Base-by-base conservation (phyloP, 2,113 vertebrate genomes). In the Ceuthmochares aereus region DNA sequence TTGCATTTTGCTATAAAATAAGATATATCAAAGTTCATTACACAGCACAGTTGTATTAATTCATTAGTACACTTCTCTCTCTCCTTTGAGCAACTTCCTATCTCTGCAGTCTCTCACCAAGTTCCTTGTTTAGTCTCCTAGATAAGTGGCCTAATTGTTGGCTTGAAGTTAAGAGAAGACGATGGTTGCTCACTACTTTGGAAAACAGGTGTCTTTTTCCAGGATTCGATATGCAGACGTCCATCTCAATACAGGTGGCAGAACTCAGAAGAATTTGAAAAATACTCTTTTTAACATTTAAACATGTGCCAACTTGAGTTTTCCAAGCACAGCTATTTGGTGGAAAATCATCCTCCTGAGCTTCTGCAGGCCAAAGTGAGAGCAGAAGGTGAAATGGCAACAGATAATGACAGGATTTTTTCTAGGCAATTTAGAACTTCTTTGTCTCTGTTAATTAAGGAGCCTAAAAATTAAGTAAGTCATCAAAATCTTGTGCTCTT, bases 401-500 rank as follows among this genome's bases (percentile, higher is more conserved):
- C 90, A 66, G 92, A 79, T 84, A 92, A 89, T 59, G 89, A 93
- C 75, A 51, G 83, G 86, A 87, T 93, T 90, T 75, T 47, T 89
- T 88, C 64, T 13, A 42, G 30, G 93, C 59, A 73, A 92, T 90
- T 89, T 64, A 95, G 69, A 94, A 93, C 80, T 89, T 86, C 91
- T 93, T 74, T 67, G 90, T 94, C 94, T 96, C 70, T 70, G 62
- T 64, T 95, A 94, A 94, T 95, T 97, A 96, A 58, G 91, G 75
- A 96, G 79, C 83, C 93, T 62, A 69, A 80, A 96, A 96, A 96
- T 96, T 92, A 95, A 97, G 85, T 89, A 78, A 95, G 54, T 72
- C 73, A 95, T 95, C 77, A 92, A 89, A 96, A 96, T 97, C 93
- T 95, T 83, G 84, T 78, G 83, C 59, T 95, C 96, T 95, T 91